Evolutionary conservation across 2,113 vertebrate species (phyloP).

Genomic region (Pteropus alecto): DNA sequence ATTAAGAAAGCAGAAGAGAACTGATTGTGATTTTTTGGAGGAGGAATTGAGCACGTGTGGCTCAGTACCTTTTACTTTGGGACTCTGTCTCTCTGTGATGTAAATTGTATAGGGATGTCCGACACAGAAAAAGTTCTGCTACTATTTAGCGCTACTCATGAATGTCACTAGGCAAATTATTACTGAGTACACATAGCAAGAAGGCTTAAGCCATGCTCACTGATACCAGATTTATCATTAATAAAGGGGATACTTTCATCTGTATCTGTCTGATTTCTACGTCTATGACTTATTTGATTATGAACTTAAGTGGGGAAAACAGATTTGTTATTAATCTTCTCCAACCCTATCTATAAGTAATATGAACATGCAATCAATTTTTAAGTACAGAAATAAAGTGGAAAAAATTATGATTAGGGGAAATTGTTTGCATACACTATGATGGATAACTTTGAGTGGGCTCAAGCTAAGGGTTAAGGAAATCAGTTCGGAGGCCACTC

Average conservation of each 20-base stretch:
- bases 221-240: background rate
- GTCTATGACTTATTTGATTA: background rate
- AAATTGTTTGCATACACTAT: background rate
- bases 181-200: background rate
- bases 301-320: background rate
- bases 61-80: background rate
- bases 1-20: background rate
- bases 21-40: background rate
- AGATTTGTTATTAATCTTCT: constrained; percentile 5
- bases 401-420: background rate
- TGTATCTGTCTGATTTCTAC: background rate
- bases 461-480: background rate
- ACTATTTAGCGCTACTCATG: background rate
- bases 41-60: background rate
- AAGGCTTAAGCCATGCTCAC: background rate
- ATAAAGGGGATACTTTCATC: background rate
- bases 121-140: background rate
- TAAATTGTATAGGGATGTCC: background rate
- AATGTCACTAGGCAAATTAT: background rate
- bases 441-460: background rate
- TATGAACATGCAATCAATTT: background rate
- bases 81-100: background rate
- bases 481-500: background rate
- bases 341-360: background rate
- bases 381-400: background rate